Evolutionary conservation across 2,888 invertebrate species (phyloP), one percentile per base, ranked within the genome.

Genomic region (Hydraecia micacea): DNA sequence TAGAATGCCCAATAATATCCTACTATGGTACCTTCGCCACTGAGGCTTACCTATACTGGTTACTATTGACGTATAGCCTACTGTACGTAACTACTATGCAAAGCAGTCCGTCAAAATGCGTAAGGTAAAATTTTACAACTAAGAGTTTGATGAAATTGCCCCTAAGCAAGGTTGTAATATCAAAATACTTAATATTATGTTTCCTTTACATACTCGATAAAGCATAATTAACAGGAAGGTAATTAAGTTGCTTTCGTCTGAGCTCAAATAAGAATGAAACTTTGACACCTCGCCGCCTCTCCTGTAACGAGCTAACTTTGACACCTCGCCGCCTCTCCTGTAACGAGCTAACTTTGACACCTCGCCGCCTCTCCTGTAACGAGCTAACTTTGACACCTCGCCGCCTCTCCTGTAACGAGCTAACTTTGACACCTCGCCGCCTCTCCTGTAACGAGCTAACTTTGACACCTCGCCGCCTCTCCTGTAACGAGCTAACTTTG

Each of bases 201-300:
- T 66, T 28, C 21, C 49, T 66, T 55, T 77, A 67, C 36, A 11
- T 55, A 70, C 28, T 75, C n/a, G 2, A 42, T 65, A 32, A 60
- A 73, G 63, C 21, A 69, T 60, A 65, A 83, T 60, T 18, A 69
- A 81, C 58, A 55, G 36, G 36, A 58, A 70, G 8, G 36, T 71
- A 67, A 81, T 73, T 65, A 81, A 62, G n/a, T 52, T 65, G n/a
- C 72, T 73, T 46, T 82, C 58, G 28, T 76, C 42, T 73, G 36
- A 42, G 49, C 36, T 55, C 49, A 49, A 80, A 79, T 80, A 68
- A 66, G 49, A 52, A 42, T 42, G 28, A 46, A 72, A 65, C 42
- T 73, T 36, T 28, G 15, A 52, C 58, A n/a, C 46, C 46, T n/a
- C 8, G 32, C 62, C 8, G 32, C 62, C 36, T 18, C 32, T 39